Evolutionary conservation across 1,140 invertebrate genomes (phyloP).

Genomic region (Bombus waltoni): DNA sequence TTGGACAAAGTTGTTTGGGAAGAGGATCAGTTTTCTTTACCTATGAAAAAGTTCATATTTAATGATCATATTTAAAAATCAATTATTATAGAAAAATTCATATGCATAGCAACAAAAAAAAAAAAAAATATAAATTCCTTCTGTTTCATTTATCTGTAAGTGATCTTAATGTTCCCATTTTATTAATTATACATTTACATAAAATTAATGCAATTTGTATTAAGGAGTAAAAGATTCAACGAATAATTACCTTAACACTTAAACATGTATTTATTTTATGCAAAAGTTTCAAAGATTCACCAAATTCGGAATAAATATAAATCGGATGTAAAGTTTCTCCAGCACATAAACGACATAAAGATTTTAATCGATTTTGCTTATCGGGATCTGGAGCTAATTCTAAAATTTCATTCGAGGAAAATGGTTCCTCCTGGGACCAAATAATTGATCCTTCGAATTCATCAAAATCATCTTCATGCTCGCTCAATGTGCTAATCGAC

Average conservation of each 20-base stretch:
- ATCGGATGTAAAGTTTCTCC: constrained; percentile 64
- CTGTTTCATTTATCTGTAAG: no score
- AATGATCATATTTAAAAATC: background rate
- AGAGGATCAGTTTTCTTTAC: constrained; percentile 69
- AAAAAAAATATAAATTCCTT: no score
- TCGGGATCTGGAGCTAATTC: constrained; percentile 36
- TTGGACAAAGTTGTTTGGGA: constrained; percentile 67
- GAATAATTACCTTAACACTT: constrained; percentile 66
- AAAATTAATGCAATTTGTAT: background rate
- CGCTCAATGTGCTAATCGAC: constrained; percentile 68
- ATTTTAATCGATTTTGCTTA: constrained; percentile 38
- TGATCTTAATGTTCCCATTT: no score
- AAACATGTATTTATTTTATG: constrained; percentile 71
- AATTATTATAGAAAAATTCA: background rate
- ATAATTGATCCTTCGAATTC: constrained; percentile 67
- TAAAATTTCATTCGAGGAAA: constrained; percentile 66
- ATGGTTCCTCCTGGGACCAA: constrained; percentile 69
- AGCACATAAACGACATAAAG: constrained; percentile 68
- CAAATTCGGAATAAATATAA: constrained; percentile 70
- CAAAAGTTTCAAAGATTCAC: constrained; percentile 67
- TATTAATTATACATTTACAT: background rate
- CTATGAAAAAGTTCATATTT: constrained; percentile 30
- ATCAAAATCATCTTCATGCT: constrained; percentile 64
- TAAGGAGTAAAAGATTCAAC: background rate
- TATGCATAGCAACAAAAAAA: background rate